phyloP scores from a whole-genome alignment of 2,797 vertebrate genomes.

The Sebastes vulpes region DNA sequence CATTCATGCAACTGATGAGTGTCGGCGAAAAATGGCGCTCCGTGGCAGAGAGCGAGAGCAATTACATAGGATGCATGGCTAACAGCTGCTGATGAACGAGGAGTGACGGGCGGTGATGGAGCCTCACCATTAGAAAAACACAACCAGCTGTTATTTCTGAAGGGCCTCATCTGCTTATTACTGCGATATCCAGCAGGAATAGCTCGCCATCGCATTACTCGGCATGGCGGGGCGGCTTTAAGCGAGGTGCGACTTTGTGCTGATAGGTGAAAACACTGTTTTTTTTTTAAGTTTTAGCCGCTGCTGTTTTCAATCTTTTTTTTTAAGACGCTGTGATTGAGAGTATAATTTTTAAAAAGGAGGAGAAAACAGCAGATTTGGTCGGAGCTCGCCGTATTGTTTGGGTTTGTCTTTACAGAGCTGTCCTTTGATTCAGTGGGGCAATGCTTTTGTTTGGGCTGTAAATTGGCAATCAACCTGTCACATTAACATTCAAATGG shows the following conservation, averaged over 20 bases:
- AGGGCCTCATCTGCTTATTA: slow-evolving; percentile 74
- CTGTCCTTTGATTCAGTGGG: slow-evolving; percentile 46
- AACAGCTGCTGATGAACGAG: slow-evolving; percentile 81
- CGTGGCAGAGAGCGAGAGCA: slow-evolving; percentile 18
- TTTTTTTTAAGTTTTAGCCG: slow-evolving; percentile 1
- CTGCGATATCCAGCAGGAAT: slow-evolving; percentile 58
- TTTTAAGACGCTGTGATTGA: not conserved
- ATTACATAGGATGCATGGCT: slow-evolving; percentile 35
- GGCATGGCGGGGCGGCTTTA: slow-evolving; percentile 5
- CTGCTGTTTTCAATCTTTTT: slow-evolving; percentile 4
- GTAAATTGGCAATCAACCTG: slow-evolving; percentile 69
- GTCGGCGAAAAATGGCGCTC: not conserved
- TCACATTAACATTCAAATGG: slow-evolving; percentile 68
- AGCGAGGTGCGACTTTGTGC: slow-evolving; percentile 11
- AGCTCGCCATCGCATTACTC: slow-evolving; percentile 16
- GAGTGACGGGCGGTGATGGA: slow-evolving; percentile 66
- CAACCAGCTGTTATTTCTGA: slow-evolving; percentile 80
- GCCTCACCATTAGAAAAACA: slow-evolving; percentile 71
- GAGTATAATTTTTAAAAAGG: not conserved
- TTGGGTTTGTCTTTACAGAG: slow-evolving; percentile 47
- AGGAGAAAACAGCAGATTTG: not conserved
- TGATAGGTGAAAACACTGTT: slow-evolving; percentile 7
- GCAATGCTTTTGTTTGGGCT: slow-evolving; percentile 45
- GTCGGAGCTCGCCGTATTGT: not conserved
- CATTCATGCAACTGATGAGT: slow-evolving; percentile 6